These are phyloP conservation scores for Drosophila fuyamai DNA, from an alignment of 1,140 invertebrate genomes.

Conservation along the genomic window DNA sequence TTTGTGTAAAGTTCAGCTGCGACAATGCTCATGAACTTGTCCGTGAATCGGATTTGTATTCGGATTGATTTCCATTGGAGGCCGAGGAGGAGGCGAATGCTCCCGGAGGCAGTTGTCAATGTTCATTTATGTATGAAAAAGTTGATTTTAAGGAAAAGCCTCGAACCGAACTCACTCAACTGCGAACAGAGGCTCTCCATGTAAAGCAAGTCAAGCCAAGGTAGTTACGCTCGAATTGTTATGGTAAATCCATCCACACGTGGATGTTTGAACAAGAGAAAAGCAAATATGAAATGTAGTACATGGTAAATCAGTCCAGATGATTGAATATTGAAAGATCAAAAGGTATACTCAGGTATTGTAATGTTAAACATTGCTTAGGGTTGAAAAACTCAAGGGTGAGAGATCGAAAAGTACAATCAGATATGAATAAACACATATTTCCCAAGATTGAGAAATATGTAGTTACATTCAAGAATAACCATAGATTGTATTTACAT, in stretches of 20 bases:
- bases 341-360: constrained; percentile 6
- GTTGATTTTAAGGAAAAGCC: constrained; percentile 40
- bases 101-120: constrained; percentile 51
- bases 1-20: constrained; percentile 39
- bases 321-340: constrained; percentile 12
- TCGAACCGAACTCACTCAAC: constrained; percentile 37
- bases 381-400: neutral
- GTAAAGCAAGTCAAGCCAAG: constrained; percentile 62
- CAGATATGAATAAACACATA: too few relatives aligned
- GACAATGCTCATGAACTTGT: constrained; percentile 67
- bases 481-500: too few relatives aligned
- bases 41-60: constrained; percentile 27
- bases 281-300: constrained; percentile 12
- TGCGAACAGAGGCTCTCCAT: constrained; percentile 42
- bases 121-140: constrained; percentile 41
- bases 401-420: constrained; percentile 1
- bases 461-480: too few relatives aligned
- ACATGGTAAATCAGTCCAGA: constrained; percentile 1
- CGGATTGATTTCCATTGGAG: constrained; percentile 17
- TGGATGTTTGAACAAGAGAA: constrained; percentile 8
- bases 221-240: constrained; percentile 67
- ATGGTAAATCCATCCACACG: constrained; percentile 36
- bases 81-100: neutral
- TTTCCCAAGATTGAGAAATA: too few relatives aligned
- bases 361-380: neutral